Evolutionary conservation across 2,113 vertebrate genomes (phyloP).

Genomic region (Xyliphius kryptos): DNA sequence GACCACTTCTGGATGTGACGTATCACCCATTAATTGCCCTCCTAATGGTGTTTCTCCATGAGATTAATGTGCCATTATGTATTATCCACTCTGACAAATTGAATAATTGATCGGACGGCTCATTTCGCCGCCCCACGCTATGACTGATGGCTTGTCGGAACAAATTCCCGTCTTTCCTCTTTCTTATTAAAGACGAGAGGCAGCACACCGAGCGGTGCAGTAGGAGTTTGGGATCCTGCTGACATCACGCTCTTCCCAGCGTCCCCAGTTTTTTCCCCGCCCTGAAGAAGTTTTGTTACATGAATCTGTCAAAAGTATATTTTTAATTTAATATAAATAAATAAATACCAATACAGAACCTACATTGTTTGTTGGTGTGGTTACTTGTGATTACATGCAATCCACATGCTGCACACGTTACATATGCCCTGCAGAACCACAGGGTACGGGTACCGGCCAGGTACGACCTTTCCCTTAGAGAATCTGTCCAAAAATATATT

Average conservation of each 20-base stretch:
- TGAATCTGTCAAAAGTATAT: conserved; percentile 99
- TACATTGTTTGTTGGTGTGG: conserved; percentile 48
- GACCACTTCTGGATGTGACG: neutral
- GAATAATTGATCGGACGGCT: conserved; percentile 38
- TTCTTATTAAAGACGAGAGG: neutral
- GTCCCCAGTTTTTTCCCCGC: conserved; percentile 40
- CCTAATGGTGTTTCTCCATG: conserved; percentile 28
- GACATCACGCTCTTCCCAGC: conserved; percentile 18
- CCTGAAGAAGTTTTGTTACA: conserved; percentile 89
- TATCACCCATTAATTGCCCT: conserved; percentile 16
- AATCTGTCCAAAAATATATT: no score
- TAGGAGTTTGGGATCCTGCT: conserved; percentile 20
- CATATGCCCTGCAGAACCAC: no score
- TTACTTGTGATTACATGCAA: no score
- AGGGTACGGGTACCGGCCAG: no score
- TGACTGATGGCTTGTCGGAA: conserved; percentile 36
- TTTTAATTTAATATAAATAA: conserved; percentile 99
- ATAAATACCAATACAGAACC: conserved; percentile 98
- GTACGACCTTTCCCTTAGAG: no score
- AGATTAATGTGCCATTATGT: conserved; percentile 33
- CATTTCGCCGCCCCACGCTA: conserved; percentile 25
- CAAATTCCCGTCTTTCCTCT: conserved; percentile 18
- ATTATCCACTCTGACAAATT: conserved; percentile 38
- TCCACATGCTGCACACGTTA: no score
- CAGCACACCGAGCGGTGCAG: conserved; percentile 11